Conservation (phyloP, 2,113 vertebrate species). For the Chamaea fasciata region DNA sequence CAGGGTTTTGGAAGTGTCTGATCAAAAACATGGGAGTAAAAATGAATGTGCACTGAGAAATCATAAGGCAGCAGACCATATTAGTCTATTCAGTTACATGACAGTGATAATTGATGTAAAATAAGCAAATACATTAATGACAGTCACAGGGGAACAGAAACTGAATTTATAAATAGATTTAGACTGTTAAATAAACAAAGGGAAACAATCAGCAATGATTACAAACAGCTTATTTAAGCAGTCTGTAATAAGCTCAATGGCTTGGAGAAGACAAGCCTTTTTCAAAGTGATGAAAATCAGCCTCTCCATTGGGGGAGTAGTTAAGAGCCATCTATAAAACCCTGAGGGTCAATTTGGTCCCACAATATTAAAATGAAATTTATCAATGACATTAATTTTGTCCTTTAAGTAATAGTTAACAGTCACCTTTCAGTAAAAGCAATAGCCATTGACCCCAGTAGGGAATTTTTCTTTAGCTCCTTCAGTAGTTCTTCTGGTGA, state of each 20-base stretch:
- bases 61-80: background rate
- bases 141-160: constrained; percentile 15
- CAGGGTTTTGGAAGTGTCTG: background rate
- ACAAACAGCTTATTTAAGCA: constrained; percentile 34
- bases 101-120: constrained; percentile 7
- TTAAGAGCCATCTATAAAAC: background rate
- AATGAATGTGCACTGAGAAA: background rate
- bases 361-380: background rate
- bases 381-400: background rate
- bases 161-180: constrained; percentile 1
- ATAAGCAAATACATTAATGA: constrained; percentile 1
- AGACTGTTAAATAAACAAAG: constrained; percentile 25
- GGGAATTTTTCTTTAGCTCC: background rate
- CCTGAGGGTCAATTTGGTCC: background rate
- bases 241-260: constrained; percentile 1
- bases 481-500: background rate
- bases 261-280: background rate
- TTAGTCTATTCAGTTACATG: background rate
- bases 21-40: background rate
- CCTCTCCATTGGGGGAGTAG: background rate
- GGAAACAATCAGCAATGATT: constrained; percentile 41
- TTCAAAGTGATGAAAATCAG: background rate
- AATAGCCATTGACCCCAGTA: background rate
- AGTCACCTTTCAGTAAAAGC: background rate
- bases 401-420: background rate